Evolutionary conservation across 2,888 invertebrate species (phyloP), one percentile per base, ranked within the genome.

Genomic region (Synanthedon myopaeformis): DNA sequence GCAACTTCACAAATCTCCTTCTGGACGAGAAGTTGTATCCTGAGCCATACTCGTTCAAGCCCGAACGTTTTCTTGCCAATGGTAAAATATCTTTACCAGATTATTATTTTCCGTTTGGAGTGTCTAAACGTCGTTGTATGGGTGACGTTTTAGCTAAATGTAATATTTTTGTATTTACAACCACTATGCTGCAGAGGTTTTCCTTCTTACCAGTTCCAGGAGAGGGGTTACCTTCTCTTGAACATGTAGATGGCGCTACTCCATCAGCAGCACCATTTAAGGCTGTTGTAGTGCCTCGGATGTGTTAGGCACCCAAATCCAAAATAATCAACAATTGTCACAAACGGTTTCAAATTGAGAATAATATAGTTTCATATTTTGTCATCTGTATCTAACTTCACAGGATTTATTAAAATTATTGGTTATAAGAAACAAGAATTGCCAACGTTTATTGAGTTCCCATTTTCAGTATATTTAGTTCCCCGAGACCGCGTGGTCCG

Each of bases 91-190:
- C 79, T 28, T 69, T 91, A 1, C 93, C 93, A 0, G 93, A 94
- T 14, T 87, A 89, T 49, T 94, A 91, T 67, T 89, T 93, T 61
- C 95, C 95, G 0, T 96, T 96, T 65, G 94, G 95, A 13, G 80
- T 92, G 53, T 93, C 94, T 0, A 93, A 92, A 63, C 94, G 93
- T 69, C 91, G 95, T 53, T 96, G 96, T 67, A 90, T 95, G 90
- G 96, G 95, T 0, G 95, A 96, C 67, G 74, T 81, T 0, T 62
- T 88, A n/a, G 93, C 93, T 0, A 92, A 92, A 64, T 93, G 93
- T 62, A 95, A 94, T 66, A 88, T 95, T 52, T 96, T 95, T 67
- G 74, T 94, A 41, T 93, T 95, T 64, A 91, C 91, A 0, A 90
- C 94, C 0, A 89, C 92, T 0, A 80, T 95, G 61, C 79, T 96